Evolutionary conservation across 2,113 vertebrate genomes (phyloP).

Genomic region (Maccullochella peelii): DNA sequence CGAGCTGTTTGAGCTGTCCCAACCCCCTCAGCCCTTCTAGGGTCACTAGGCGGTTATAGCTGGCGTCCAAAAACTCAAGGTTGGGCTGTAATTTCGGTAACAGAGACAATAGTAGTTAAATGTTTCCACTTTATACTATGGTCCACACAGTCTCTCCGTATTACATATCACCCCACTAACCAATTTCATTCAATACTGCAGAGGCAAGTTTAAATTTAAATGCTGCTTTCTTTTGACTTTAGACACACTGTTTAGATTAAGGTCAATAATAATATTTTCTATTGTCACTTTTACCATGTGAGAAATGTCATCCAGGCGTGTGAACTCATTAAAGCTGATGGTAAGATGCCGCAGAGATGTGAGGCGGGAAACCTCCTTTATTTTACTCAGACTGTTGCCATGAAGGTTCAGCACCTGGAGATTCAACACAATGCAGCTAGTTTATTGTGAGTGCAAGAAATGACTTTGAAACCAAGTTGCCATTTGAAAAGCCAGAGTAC

Average conservation of each 20-base stretch:
- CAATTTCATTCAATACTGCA: background rate
- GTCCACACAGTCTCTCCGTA: background rate
- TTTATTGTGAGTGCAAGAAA: background rate
- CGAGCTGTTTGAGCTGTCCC: slow-evolving; percentile 84
- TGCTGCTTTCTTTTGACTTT: background rate
- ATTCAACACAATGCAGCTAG: slow-evolving; percentile 5
- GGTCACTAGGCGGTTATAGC: slow-evolving; percentile 84
- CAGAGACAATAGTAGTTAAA: background rate
- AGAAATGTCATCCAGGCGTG: slow-evolving; percentile 86
- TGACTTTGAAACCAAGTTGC: background rate
- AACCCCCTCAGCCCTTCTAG: slow-evolving; percentile 85
- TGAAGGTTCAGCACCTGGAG: slow-evolving; percentile 88
- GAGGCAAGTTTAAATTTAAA: slow-evolving; percentile 1
- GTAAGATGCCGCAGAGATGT: slow-evolving; percentile 83
- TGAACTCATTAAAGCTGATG: slow-evolving; percentile 88
- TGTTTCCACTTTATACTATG: background rate
- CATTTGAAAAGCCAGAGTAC: slow-evolving; percentile 32
- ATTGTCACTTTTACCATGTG: slow-evolving; percentile 82
- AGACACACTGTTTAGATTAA: background rate
- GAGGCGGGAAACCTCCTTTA: slow-evolving; percentile 85
- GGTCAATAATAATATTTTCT: background rate
- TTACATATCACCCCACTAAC: background rate
- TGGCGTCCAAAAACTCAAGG: slow-evolving; percentile 87
- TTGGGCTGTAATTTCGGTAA: slow-evolving; percentile 78
- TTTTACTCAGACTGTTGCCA: slow-evolving; percentile 85